These are phyloP conservation scores for Drosophila limbata DNA, from an alignment of 2,888 invertebrate species.

Conservation along the genomic window DNA sequence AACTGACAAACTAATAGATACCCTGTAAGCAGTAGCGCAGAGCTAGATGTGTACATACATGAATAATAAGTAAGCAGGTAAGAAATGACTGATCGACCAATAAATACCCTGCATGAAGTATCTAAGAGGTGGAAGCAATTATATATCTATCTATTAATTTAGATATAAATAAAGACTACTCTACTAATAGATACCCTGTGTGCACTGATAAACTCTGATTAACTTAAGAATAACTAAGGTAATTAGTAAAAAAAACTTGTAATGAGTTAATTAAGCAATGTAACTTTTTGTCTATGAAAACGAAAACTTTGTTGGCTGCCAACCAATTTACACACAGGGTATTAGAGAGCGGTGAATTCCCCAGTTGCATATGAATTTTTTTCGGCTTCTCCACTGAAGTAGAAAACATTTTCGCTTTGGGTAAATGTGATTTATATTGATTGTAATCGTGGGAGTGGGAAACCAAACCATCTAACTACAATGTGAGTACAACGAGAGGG, in stretches of 20 bases:
- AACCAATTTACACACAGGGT: slow-evolving; percentile 13
- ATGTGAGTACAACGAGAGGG: slow-evolving; percentile 36
- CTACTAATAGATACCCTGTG: no score
- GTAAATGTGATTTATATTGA: slow-evolving; percentile 83
- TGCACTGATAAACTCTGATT: no score
- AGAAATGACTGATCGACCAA: not conserved
- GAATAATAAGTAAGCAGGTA: no score
- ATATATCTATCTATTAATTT: no score
- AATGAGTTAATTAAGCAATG: no score
- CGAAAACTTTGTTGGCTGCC: not conserved
- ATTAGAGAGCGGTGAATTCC: slow-evolving; percentile 62
- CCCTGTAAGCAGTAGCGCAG: no score
- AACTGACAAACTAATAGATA: no score
- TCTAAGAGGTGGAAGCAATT: not conserved
- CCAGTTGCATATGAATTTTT: slow-evolving; percentile 81
- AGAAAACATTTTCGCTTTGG: slow-evolving; percentile 82
- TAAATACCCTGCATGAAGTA: not conserved
- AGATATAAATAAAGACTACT: no score
- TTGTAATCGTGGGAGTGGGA: slow-evolving; percentile 79
- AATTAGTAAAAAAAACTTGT: no score
- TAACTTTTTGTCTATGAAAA: not conserved
- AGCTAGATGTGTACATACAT: no score
- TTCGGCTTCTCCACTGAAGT: slow-evolving; percentile 76
- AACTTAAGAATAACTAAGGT: no score
- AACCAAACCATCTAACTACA: slow-evolving; percentile 57